Percentiles rank a stretch among this genome's conserved stretches.
Evolutionary conservation across 2,797 vertebrate genomes (phyloP).

Genomic region (Gambusia yucatana): DNA sequence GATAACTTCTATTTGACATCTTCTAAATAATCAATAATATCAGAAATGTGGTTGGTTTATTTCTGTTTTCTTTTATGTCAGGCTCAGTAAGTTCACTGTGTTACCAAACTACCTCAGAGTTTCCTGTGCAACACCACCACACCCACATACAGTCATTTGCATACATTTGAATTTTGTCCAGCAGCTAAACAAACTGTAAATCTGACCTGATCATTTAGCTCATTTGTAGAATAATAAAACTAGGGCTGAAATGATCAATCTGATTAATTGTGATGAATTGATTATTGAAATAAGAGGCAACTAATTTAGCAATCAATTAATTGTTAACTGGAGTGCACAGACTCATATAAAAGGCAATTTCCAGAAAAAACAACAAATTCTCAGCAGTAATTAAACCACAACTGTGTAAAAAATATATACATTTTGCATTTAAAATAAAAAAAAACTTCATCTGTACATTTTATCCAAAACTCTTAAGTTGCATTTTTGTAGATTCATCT

Average conservation of each 20-base stretch:
- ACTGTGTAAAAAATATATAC: neutral
- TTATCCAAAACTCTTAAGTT: neutral
- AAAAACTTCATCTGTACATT: neutral
- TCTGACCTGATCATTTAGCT: neutral
- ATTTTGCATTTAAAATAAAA: no score
- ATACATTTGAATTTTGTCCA: constrained; percentile 1
- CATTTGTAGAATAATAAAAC: neutral
- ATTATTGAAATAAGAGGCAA: no score
- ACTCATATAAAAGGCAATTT: no score
- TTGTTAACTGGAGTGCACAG: no score
- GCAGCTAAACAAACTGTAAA: neutral
- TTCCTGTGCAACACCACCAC: neutral
- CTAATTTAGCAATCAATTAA: no score
- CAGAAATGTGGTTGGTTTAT: neutral
- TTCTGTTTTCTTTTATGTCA: neutral
- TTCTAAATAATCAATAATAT: neutral
- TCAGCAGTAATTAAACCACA: no score
- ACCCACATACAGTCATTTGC: neutral
- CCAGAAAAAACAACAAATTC: no score
- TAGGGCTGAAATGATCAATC: no score
- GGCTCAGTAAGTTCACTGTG: neutral
- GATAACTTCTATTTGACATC: neutral
- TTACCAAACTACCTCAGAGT: neutral
- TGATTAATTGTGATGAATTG: no score
- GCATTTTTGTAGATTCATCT: no score